These are phyloP conservation scores for Xestia ashworthii DNA, from an alignment of 2,888 invertebrate genomes.

Conservation along the genomic window DNA sequence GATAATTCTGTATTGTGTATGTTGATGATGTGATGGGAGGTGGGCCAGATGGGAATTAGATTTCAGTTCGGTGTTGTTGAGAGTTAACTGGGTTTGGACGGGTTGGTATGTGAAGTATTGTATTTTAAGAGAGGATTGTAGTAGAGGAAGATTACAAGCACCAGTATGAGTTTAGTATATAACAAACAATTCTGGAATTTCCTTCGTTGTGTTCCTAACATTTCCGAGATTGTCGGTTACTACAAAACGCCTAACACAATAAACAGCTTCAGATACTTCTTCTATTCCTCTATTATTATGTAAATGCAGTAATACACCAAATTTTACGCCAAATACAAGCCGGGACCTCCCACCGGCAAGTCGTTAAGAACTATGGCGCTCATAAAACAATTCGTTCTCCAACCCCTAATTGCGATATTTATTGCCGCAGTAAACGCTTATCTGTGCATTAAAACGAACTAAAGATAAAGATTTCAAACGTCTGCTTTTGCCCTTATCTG, in stretches of 20 bases:
- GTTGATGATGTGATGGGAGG: conserved; percentile 55
- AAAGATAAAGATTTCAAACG: conserved; percentile 71
- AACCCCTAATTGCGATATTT: conserved; percentile 81
- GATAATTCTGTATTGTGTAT: conserved; percentile 63
- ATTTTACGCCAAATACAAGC: conserved; percentile 53
- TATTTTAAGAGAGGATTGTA: background rate
- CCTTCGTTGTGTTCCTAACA: no score
- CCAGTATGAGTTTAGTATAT: background rate
- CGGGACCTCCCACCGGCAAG: conserved; percentile 62
- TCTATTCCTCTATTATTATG: conserved; percentile 34
- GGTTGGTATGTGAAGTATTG: conserved; percentile 8
- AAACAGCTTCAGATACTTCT: conserved; percentile 29
- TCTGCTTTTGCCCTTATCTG: conserved; percentile 68
- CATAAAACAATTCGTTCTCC: conserved; percentile 74
- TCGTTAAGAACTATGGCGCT: conserved; percentile 66
- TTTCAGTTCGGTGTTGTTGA: conserved; percentile 44
- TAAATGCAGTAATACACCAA: conserved; percentile 41
- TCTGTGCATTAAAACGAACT: conserved; percentile 68
- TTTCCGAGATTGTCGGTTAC: background rate
- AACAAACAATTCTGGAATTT: background rate
- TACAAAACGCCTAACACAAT: conserved; percentile 1
- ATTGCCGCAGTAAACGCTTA: conserved; percentile 78
- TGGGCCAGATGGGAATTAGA: conserved; percentile 60
- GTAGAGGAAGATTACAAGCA: no score
- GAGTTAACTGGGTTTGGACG: conserved; percentile 34